Evolutionary conservation across 2,888 invertebrate species (phyloP).

Genomic region (Sarcophaga caerulescens): DNA sequence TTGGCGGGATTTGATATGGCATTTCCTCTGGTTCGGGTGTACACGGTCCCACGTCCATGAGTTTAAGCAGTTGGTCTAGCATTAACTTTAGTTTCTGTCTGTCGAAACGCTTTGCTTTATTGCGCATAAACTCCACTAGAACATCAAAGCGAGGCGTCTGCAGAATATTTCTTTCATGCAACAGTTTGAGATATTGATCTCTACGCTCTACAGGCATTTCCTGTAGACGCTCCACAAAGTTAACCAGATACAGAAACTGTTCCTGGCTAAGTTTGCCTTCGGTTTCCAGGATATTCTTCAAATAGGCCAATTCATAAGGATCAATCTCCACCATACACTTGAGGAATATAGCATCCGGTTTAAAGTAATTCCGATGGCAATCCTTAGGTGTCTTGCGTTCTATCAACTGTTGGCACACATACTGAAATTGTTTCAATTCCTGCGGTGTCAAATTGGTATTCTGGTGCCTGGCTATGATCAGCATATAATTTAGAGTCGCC

Average conservation of each 20-base stretch:
- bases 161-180: conserved; percentile 12
- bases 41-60: conserved; percentile 27
- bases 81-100: conserved; percentile 24
- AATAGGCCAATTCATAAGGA: conserved; percentile 58
- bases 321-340: conserved; percentile 27
- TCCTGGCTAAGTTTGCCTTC: neutral
- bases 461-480: conserved; percentile 27
- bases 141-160: neutral
- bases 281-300: conserved; percentile 36
- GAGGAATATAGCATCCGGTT: conserved; percentile 45
- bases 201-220: neutral
- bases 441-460: conserved; percentile 7
- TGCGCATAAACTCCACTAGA: conserved; percentile 12
- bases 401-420: neutral
- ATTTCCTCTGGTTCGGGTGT: neutral
- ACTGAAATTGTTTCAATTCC: conserved; percentile 8
- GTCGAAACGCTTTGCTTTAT: conserved; percentile 21
- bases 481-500: conserved; percentile 38
- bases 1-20: neutral
- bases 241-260: conserved; percentile 53
- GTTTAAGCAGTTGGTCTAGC: conserved; percentile 14
- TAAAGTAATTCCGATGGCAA: neutral
- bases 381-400: neutral
- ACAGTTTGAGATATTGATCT: conserved; percentile 17
- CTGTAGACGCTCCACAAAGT: conserved; percentile 46